phyloP scores from a whole-genome alignment of 2,113 vertebrate species.

The Pituophis catenifer region DNA sequence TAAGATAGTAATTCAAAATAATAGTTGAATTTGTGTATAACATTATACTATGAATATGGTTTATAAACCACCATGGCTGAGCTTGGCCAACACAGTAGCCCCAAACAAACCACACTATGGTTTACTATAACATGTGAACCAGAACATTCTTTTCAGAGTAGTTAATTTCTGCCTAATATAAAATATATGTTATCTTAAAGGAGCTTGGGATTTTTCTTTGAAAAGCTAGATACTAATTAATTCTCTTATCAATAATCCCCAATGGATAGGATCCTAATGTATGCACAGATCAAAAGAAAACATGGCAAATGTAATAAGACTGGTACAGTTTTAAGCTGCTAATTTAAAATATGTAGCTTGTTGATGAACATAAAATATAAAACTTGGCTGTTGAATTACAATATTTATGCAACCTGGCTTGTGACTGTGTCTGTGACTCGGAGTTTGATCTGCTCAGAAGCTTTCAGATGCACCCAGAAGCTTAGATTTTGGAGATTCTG shows the following conservation, averaged over 20 bases:
- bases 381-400: not conserved
- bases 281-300: not conserved
- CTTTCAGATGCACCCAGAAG: not conserved
- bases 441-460: not conserved
- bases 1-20: not conserved
- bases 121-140: not conserved
- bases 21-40: not conserved
- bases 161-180: not conserved
- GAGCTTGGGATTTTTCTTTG: not conserved
- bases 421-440: not conserved
- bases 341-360: not conserved
- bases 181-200: not conserved
- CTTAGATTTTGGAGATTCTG: not conserved
- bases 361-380: not conserved
- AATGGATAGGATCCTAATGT: not conserved
- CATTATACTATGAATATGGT: not conserved
- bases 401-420: not conserved
- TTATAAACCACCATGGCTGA: not conserved
- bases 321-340: not conserved
- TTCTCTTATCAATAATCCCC: not conserved
- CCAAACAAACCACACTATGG: not conserved
- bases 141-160: not conserved
- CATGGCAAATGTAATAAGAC: not conserved
- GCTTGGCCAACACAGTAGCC: not conserved
- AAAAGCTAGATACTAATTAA: not conserved